Conservation (phyloP, 2,888 invertebrate species). For the Xylota sylvarum region DNA sequence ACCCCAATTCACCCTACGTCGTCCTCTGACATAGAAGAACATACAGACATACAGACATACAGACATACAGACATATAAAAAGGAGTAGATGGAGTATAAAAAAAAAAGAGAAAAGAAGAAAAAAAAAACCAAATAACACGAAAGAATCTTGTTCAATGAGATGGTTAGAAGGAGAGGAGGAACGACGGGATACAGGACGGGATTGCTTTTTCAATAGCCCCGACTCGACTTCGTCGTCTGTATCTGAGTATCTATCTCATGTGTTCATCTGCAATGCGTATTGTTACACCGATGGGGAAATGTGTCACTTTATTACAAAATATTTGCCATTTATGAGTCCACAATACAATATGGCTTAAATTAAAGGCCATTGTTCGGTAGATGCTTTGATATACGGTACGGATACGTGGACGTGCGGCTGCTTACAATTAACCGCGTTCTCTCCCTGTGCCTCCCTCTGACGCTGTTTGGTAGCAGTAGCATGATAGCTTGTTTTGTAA, state of each 20-base stretch:
- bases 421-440: constrained; percentile 39
- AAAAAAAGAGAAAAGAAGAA: constrained; percentile 23
- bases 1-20: constrained; percentile 44
- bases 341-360: constrained; percentile 63
- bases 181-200: constrained; percentile 31
- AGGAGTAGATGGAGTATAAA: constrained; percentile 14
- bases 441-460: neutral
- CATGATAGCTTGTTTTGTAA: constrained; percentile 44
- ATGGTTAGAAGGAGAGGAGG: neutral
- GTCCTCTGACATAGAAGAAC: constrained; percentile 35
- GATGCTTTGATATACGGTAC: constrained; percentile 43
- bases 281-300: constrained; percentile 73
- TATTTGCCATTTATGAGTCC: constrained; percentile 75
- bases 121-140: constrained; percentile 58
- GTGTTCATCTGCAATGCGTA: constrained; percentile 76
- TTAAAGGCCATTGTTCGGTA: constrained; percentile 70
- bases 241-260: constrained; percentile 39
- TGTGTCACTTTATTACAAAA: constrained; percentile 76
- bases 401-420: constrained; percentile 32
- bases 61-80: no score
- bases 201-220: constrained; percentile 61
- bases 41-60: no score
- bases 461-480: neutral
- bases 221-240: neutral
- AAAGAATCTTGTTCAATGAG: constrained; percentile 67